A percentile compares a stretch with the other conserved stretches of the same genome.
These are phyloP conservation scores for Neopelma chrysocephalum DNA, from an alignment of 2,797 vertebrate species.

Conservation along the genomic window DNA sequence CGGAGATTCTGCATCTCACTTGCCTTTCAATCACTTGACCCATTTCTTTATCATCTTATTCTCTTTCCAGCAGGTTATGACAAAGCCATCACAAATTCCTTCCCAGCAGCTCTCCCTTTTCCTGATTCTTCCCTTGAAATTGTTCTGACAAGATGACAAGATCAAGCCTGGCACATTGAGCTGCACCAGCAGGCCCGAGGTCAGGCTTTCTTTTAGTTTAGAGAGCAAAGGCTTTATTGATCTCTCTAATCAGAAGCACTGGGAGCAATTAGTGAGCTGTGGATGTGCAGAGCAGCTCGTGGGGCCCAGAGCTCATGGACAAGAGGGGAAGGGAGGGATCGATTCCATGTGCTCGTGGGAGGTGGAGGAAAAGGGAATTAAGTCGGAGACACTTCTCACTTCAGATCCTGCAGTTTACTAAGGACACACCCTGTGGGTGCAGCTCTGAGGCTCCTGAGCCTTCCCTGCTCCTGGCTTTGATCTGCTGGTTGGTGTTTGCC, in stretches of 20 bases:
- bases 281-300: neutral
- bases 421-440: neutral
- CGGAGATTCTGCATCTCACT: neutral
- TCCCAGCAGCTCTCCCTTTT: neutral
- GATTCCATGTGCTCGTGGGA: neutral
- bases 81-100: slow-evolving; percentile 13
- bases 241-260: slow-evolving; percentile 35
- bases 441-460: neutral
- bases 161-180: neutral
- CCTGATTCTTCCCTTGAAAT: neutral
- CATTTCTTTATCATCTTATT: slow-evolving; percentile 22
- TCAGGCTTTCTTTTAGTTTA: neutral
- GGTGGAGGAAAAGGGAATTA: neutral
- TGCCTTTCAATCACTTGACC: slow-evolving; percentile 34
- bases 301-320: neutral
- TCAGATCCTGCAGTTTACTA: neutral
- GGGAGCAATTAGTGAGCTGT: slow-evolving; percentile 51
- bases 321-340: neutral
- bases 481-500: neutral
- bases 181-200: neutral
- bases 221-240: slow-evolving; percentile 46
- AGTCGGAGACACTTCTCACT: neutral
- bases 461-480: neutral
- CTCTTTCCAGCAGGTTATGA: neutral
- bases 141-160: slow-evolving; percentile 15